These are phyloP conservation scores for Alloplasta piceator DNA, from an alignment of 2,888 invertebrate species.

Conservation along the genomic window DNA sequence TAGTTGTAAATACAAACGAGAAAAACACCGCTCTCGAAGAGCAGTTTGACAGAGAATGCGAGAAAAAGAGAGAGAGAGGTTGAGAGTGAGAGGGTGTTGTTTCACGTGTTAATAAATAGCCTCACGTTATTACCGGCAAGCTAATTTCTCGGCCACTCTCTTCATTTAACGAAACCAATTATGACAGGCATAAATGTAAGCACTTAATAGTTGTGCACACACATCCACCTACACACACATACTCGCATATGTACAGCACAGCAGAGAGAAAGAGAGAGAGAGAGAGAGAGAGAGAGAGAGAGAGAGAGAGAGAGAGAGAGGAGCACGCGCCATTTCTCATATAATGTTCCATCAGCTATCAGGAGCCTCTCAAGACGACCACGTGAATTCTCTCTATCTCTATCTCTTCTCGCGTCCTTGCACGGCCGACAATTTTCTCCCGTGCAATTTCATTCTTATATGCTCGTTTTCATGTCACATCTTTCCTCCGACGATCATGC, in stretches of 20 bases:
- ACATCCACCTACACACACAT: conserved; percentile 54
- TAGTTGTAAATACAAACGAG: conserved; percentile 15
- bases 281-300: conserved; percentile 40
- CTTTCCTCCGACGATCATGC: conserved; percentile 7
- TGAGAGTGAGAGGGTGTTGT: conserved; percentile 69
- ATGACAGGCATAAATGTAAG: conserved; percentile 82
- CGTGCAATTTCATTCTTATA: conserved; percentile 44
- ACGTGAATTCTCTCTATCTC: conserved; percentile 39
- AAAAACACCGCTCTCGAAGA: conserved; percentile 13
- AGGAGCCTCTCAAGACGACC: conserved; percentile 51
- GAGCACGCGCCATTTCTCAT: conserved; percentile 59
- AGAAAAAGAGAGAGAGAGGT: conserved; percentile 8
- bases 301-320: conserved; percentile 10
- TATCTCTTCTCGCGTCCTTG: conserved; percentile 22
- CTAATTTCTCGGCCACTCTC: conserved; percentile 82
- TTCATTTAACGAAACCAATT: conserved; percentile 82
- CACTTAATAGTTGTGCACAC: conserved; percentile 81
- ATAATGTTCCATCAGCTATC: conserved; percentile 43
- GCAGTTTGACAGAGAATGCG: conserved; percentile 9
- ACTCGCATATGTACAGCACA: background rate
- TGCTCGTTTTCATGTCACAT: conserved; percentile 36
- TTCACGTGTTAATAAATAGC: conserved; percentile 83
- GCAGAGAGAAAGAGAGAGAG: conserved; percentile 14
- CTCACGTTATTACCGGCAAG: conserved; percentile 80
- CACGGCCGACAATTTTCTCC: conserved; percentile 44